Percentiles rank a stretch among this genome's conserved stretches.
phyloP scores from a whole-genome alignment of 2,797 vertebrate species.

The Gadopsis marmoratus region DNA sequence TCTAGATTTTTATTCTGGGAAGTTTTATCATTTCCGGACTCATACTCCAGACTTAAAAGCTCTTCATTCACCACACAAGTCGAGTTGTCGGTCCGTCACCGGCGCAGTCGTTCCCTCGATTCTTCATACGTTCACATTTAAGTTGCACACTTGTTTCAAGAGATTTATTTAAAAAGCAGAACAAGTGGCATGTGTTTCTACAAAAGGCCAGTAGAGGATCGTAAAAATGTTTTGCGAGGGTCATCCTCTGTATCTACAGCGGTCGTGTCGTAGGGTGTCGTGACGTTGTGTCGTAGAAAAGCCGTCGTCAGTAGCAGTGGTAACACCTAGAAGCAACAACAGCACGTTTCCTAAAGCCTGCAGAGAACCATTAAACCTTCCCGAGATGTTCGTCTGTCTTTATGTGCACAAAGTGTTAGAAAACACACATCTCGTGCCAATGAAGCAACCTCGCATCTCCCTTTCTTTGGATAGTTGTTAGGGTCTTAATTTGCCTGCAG shows the following conservation, averaged over 20 bases:
- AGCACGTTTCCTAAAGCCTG: constrained; percentile 8
- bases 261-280: constrained; percentile 12
- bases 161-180: constrained; percentile 18
- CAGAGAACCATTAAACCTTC: constrained; percentile 14
- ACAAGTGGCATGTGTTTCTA: constrained; percentile 11
- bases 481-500: constrained; percentile 69
- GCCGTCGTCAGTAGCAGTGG: constrained; percentile 12
- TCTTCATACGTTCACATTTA: constrained; percentile 23
- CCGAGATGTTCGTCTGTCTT: constrained; percentile 22
- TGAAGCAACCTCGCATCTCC: constrained; percentile 16
- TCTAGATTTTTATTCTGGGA: constrained; percentile 68
- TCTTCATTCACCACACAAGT: neutral
- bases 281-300: constrained; percentile 42
- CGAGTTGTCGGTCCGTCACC: neutral
- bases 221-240: neutral
- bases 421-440: constrained; percentile 31
- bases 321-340: constrained; percentile 10
- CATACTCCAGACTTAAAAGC: neutral
- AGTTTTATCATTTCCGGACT: constrained; percentile 35
- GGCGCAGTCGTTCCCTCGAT: neutral
- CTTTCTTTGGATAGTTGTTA: constrained; percentile 37
- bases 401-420: constrained; percentile 1
- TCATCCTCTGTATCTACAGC: constrained; percentile 21
- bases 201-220: constrained; percentile 58
- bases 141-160: constrained; percentile 43